Conservation (phyloP, 2,888 invertebrate genomes). For the Halictus ligatus region DNA sequence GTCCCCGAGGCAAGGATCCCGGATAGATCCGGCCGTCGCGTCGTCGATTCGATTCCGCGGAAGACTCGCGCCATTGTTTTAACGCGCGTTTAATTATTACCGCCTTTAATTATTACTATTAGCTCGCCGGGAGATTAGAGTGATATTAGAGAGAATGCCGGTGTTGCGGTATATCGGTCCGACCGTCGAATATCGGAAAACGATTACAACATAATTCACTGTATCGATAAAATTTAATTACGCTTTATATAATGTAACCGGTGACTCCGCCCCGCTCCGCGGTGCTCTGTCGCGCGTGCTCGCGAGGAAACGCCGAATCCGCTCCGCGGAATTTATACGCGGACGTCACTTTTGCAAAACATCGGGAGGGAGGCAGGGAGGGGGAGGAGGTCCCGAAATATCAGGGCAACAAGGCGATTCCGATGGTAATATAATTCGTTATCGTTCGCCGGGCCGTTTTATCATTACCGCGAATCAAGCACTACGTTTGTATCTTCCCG, state of each 20-base stretch:
- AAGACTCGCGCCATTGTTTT: conserved; percentile 31
- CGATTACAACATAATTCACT: conserved; percentile 72
- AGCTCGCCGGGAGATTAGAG: conserved; percentile 57
- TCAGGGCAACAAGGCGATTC: conserved; percentile 57
- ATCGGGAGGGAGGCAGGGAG: not conserved
- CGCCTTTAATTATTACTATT: too few species aligned
- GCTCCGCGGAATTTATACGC: conserved; percentile 51
- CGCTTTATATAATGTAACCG: conserved; percentile 66
- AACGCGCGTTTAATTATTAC: conserved; percentile 62
- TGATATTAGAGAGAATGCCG: conserved; percentile 62
- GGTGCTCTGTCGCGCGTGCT: conserved; percentile 20
- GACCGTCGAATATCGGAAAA: conserved; percentile 69
- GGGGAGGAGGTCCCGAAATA: conserved; percentile 41
- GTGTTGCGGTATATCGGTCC: conserved; percentile 49
- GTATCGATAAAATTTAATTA: conserved; percentile 73
- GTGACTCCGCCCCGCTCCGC: not conserved
- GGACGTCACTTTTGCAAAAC: conserved; percentile 44
- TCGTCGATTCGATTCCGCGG: not conserved
- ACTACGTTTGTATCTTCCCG: conserved; percentile 36
- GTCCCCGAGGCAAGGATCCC: conserved; percentile 20
- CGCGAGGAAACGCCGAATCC: not conserved
- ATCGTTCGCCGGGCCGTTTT: conserved; percentile 39
- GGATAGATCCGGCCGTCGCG: not conserved
- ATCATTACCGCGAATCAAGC: conserved; percentile 53
- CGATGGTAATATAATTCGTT: conserved; percentile 57